Evolutionary conservation across 2,113 vertebrate species (phyloP), one percentile per base, ranked within the genome.

Genomic region (Tenebrosternarchus preto): DNA sequence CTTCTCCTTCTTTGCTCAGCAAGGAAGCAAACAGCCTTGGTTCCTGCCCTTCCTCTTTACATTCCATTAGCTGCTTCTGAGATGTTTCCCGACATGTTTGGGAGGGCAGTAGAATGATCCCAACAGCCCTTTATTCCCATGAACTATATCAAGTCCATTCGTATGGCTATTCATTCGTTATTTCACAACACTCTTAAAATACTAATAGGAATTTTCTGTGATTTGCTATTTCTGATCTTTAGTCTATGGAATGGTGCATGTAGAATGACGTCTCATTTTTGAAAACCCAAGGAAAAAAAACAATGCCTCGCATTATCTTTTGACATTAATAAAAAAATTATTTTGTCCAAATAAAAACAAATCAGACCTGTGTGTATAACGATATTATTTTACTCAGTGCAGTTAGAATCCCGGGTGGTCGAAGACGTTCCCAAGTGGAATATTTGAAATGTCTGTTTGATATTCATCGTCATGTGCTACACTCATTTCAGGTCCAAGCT

Each of bases 51-150:
- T n/a, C 73, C 66, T 31, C 33, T 76, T 76, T 80, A 77, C 20
- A 25, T 76, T 76, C 56, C 71, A 83, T 60, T 78, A 76, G 71
- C 53, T 67, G 29, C 68, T n/a, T 77, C 15, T 12, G 16, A 16
- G 3, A 43, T 64, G 33, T 25, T 73, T 33, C 53, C 36, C 70
- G 31, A 2, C 16, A 24, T 69, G 60, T 83, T 76, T 15, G 43
- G 17, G 55, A 61, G 29, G 55, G 39, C 24, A 59, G 57, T 74
- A 73, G 78, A 36, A 12, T 25, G 69, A 73, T 74, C 70, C 68
- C 68, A 61, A 50, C 61, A 61, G n/a, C 16, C 27, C 50, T 61
- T 78, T 19, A 43, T 20, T 55, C 19, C 24, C 46, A 9, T 43
- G 11, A 20, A 5, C 27, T 3, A 43, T 39, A 19, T 25, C 59